Evolutionary conservation across 2,888 invertebrate species (phyloP).

Genomic region (Eupithecia exiguata): DNA sequence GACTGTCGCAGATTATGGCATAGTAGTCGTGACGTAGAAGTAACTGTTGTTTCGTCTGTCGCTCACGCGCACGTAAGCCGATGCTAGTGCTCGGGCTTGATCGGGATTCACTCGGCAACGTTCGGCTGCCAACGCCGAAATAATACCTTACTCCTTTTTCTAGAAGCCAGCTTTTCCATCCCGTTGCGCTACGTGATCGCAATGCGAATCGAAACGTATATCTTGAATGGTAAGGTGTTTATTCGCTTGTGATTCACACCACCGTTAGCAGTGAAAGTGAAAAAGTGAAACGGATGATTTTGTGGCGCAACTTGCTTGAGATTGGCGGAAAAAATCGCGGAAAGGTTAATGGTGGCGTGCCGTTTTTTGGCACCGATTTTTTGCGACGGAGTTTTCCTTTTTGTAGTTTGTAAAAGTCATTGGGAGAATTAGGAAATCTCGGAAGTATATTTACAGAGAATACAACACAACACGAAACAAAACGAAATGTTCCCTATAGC

Average conservation of each 20-base stretch:
- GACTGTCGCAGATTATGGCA: conserved; percentile 5
- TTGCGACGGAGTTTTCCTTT: conserved; percentile 3
- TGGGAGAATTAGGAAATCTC: background rate
- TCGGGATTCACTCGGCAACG: conserved; percentile 49
- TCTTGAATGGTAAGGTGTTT: conserved; percentile 49
- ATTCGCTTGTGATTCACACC: conserved; percentile 54
- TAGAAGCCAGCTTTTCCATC: conserved; percentile 43
- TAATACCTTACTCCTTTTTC: conserved; percentile 36
- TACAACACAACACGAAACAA: too few relatives aligned
- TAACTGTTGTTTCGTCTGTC: conserved; percentile 23
- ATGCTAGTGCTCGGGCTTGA: conserved; percentile 46
- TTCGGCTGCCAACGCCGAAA: conserved; percentile 58
- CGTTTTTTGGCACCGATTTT: conserved; percentile 22
- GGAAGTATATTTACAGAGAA: background rate
- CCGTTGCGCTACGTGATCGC: conserved; percentile 38
- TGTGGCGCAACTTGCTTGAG: conserved; percentile 69
- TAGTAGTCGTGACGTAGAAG: conserved; percentile 17
- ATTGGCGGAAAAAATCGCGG: conserved; percentile 70
- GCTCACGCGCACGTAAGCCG: conserved; percentile 42
- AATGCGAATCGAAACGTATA: conserved; percentile 36
- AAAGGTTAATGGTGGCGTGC: conserved; percentile 32
- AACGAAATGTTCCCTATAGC: background rate
- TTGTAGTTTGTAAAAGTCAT: conserved; percentile 6
- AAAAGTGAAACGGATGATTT: conserved; percentile 81
- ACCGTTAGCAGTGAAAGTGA: conserved; percentile 82